These are phyloP conservation scores for Phoebastria nigripes DNA, from an alignment of 2,797 vertebrate genomes.

Conservation along the genomic window DNA sequence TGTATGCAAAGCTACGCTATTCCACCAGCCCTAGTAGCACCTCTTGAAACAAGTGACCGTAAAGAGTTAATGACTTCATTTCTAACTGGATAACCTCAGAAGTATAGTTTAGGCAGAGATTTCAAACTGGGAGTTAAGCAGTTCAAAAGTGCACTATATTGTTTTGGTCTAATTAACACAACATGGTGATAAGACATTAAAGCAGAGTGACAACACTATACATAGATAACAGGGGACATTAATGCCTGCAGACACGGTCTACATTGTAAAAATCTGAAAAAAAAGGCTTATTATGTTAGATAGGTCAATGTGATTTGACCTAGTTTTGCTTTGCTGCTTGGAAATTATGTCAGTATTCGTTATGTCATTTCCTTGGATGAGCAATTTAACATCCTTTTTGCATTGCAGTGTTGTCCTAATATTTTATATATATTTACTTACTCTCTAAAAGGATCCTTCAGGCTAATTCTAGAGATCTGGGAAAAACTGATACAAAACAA, in stretches of 20 bases:
- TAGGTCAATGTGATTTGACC: conserved; percentile 89
- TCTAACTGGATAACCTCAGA: neutral
- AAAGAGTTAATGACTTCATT: neutral
- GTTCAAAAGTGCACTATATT: conserved; percentile 66
- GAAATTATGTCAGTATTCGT: conserved; percentile 83
- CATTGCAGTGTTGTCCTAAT: conserved; percentile 66
- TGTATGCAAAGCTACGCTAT: neutral
- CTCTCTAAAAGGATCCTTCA: conserved; percentile 56
- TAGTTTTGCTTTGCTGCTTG: conserved; percentile 85
- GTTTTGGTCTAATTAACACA: conserved; percentile 77
- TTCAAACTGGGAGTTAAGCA: conserved; percentile 2
- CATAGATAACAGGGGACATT: conserved; percentile 72
- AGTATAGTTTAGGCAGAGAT: neutral
- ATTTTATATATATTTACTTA: conserved; percentile 60
- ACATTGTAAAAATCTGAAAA: conserved; percentile 73
- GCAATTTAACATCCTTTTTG: conserved; percentile 75
- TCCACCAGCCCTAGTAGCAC: neutral
- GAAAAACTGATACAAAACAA: conserved; percentile 1
- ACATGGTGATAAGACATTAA: conserved; percentile 69
- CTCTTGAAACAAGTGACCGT: neutral
- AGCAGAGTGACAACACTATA: conserved; percentile 63
- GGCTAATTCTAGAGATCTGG: conserved; percentile 52
- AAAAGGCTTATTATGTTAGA: conserved; percentile 82
- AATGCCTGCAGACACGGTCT: conserved; percentile 72
- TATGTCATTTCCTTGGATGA: conserved; percentile 79